Evolutionary conservation across 2,888 invertebrate species (phyloP).

Genomic region (Catocala fraxini): DNA sequence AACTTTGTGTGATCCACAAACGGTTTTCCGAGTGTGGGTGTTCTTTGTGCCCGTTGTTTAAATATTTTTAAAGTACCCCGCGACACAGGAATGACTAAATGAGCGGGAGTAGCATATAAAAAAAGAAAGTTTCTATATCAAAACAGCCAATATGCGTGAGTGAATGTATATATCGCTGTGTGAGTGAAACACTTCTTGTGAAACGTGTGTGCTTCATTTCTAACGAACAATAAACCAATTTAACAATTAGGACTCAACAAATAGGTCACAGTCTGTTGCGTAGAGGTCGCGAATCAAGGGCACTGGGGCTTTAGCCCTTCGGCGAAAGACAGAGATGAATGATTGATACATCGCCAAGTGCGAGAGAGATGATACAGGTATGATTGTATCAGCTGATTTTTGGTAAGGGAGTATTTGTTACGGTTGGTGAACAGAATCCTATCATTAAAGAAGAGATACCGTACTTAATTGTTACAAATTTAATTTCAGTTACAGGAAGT

Average conservation of each 20-base stretch:
- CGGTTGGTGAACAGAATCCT: slow-evolving; percentile 21
- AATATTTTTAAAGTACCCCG: no score
- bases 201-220: neutral
- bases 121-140: no score
- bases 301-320: slow-evolving; percentile 64
- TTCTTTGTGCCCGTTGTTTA: no score
- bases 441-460: neutral
- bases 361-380: slow-evolving; percentile 44
- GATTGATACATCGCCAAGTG: slow-evolving; percentile 29
- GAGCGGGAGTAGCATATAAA: no score
- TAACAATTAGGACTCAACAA: slow-evolving; percentile 52
- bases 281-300: slow-evolving; percentile 66
- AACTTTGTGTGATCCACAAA: no score
- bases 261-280: slow-evolving; percentile 68
- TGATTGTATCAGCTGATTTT: slow-evolving; percentile 52
- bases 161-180: no score
- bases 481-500: no score
- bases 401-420: slow-evolving; percentile 16
- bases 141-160: no score
- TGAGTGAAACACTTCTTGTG: no score
- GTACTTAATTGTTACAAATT: slow-evolving; percentile 7
- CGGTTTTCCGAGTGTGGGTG: no score
- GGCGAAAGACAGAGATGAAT: slow-evolving; percentile 43
- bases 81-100: no score
- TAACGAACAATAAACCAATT: slow-evolving; percentile 37